These are phyloP conservation scores for Metridium senile DNA, from an alignment of 92 coral and sea anemone species.

Conservation along the genomic window DNA sequence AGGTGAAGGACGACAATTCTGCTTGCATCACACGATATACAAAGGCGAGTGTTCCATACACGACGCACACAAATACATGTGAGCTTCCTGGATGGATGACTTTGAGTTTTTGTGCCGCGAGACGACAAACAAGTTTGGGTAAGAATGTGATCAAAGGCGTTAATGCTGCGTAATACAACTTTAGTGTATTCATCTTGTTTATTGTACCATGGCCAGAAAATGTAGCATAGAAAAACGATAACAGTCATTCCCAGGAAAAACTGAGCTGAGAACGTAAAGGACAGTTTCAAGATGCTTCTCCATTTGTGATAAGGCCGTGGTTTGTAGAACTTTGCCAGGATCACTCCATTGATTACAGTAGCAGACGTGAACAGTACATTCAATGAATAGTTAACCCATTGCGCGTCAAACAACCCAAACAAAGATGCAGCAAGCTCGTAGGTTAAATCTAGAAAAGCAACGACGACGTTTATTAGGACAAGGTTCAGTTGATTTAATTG, in stretches of 20 bases:
- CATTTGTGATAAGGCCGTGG: neutral
- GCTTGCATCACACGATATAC: too few species aligned
- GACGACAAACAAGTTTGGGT: constrained; percentile 50
- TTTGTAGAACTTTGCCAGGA: constrained; percentile 28
- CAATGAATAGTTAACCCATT: constrained; percentile 58
- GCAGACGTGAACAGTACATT: constrained; percentile 44
- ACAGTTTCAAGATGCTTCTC: constrained; percentile 7
- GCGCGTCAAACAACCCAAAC: constrained; percentile 50
- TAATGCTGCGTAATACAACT: constrained; percentile 28
- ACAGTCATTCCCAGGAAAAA: constrained; percentile 49
- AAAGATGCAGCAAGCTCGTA: constrained; percentile 52
- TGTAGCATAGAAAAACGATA: constrained; percentile 39
- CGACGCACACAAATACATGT: too few species aligned
- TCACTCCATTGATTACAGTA: constrained; percentile 37
- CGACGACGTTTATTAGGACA: too few species aligned
- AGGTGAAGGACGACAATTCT: too few species aligned
- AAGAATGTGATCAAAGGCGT: constrained; percentile 46
- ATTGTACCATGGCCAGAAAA: constrained; percentile 46
- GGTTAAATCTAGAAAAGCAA: constrained; percentile 53
- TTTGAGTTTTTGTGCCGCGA: constrained; percentile 46
- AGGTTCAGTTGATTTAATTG: too few species aligned
- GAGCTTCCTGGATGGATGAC: constrained; percentile 50
- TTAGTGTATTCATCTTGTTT: constrained; percentile 28
- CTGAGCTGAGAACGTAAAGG: constrained; percentile 57
- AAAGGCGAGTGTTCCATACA: too few species aligned